phyloP scores from a whole-genome alignment of 2,888 invertebrate genomes.

The Cheiracanthium punctorium region DNA sequence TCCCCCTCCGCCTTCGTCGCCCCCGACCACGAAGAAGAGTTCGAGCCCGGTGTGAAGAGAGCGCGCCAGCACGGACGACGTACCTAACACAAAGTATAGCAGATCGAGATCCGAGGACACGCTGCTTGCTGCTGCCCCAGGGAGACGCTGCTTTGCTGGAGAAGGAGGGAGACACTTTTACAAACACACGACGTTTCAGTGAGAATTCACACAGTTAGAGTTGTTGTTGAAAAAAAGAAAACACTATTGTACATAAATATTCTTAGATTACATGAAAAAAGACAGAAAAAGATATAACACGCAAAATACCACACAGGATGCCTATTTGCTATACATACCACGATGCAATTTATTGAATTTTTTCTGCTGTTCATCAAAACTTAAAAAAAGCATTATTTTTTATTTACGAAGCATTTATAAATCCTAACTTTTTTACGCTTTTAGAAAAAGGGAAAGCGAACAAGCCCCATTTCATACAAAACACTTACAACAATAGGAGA shows the following conservation, averaged over 20 bases:
- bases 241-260: not conserved
- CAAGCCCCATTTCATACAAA: not conserved
- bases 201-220: not conserved
- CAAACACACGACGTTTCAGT: not conserved
- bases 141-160: no score
- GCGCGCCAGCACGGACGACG: constrained; percentile 18
- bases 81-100: constrained; percentile 67
- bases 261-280: no score
- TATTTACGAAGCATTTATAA: not conserved
- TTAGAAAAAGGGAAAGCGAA: not conserved
- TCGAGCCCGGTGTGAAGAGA: constrained; percentile 52
- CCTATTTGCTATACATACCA: not conserved
- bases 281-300: not conserved
- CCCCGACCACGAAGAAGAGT: constrained; percentile 49
- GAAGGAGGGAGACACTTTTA: not conserved
- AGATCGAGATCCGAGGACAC: no score
- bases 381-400: not conserved
- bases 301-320: not conserved
- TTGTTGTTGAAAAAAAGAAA: not conserved
- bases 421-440: constrained; percentile 8
- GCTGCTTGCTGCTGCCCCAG: not conserved
- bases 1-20: constrained; percentile 29
- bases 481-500: not conserved
- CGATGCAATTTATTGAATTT: constrained; percentile 60
- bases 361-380: not conserved